Evolutionary conservation across 2,797 vertebrate genomes (phyloP).

Genomic region (Coracias cyanogaster): DNA sequence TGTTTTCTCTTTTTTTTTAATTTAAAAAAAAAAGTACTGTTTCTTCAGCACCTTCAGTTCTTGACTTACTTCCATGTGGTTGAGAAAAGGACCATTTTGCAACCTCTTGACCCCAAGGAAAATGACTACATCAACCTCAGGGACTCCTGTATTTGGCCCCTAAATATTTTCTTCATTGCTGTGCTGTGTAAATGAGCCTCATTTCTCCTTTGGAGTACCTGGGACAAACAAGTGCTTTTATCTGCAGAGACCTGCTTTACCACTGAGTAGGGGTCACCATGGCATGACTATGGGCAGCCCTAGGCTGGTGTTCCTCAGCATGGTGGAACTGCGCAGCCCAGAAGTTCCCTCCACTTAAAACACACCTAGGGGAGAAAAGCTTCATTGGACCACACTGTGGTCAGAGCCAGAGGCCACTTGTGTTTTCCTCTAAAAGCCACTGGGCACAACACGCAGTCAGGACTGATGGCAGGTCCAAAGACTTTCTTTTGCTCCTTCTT

Average conservation of each 20-base stretch:
- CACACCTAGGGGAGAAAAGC: background rate
- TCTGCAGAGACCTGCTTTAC: background rate
- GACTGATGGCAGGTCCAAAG: background rate
- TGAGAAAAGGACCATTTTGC: background rate
- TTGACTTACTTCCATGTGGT: background rate
- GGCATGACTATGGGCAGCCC: background rate
- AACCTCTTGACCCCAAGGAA: background rate
- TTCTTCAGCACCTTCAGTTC: background rate
- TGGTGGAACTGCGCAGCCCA: background rate
- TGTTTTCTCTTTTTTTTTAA: background rate
- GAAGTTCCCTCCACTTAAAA: background rate
- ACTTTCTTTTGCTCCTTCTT: background rate
- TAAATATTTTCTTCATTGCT: background rate
- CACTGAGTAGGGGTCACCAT: background rate
- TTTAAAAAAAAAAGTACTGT: background rate
- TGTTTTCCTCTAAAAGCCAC: background rate
- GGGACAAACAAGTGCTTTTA: background rate
- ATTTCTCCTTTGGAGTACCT: background rate
- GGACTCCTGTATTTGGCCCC: background rate
- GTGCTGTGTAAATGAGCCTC: background rate
- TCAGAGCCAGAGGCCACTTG: background rate
- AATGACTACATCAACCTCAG: background rate
- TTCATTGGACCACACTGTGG: background rate
- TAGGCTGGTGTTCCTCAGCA: background rate
- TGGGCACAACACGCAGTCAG: background rate